Conservation (phyloP, 2,797 vertebrate genomes). For the Hyperoplus lanceolatus region DNA sequence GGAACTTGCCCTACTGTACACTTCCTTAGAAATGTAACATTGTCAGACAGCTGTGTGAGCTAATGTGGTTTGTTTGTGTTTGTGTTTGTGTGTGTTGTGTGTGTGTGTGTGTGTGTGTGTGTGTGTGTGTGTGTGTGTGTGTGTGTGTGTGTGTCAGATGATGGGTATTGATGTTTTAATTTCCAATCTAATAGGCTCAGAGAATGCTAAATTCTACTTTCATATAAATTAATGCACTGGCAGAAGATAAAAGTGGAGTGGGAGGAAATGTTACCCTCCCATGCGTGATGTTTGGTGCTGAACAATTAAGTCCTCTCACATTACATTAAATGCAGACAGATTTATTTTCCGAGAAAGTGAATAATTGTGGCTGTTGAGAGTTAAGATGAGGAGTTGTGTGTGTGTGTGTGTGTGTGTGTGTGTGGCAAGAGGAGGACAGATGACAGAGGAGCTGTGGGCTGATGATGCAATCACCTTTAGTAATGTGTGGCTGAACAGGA, state of each 20-base stretch:
- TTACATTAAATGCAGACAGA: slow-evolving; percentile 40
- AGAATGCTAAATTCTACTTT: slow-evolving; percentile 1
- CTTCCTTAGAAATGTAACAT: slow-evolving; percentile 5
- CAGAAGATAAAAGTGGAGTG: slow-evolving; percentile 12
- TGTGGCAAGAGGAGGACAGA: slow-evolving; percentile 55
- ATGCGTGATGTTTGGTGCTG: slow-evolving; percentile 4
- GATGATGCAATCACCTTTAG: slow-evolving; percentile 55
- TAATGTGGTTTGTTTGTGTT: background rate
- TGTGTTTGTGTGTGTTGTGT: background rate
- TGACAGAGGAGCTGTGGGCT: slow-evolving; percentile 60
- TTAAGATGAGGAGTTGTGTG: slow-evolving; percentile 48
- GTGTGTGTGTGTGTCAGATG: slow-evolving; percentile 7
- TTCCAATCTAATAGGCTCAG: slow-evolving; percentile 6
- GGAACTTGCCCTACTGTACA: slow-evolving; percentile 5
- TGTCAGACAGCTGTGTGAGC: background rate
- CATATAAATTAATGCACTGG: slow-evolving; percentile 19
- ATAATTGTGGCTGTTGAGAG: slow-evolving; percentile 58
- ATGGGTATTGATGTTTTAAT: background rate
- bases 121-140: too few species aligned
- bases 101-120: too few species aligned
- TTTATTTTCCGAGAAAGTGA: slow-evolving; percentile 45
- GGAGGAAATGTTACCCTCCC: slow-evolving; percentile 19
- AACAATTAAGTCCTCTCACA: slow-evolving; percentile 46
- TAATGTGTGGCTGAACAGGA: slow-evolving; percentile 53
- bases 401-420: slow-evolving; percentile 3